Conservation (phyloP, 2,888 invertebrate genomes). For the Xylota sylvarum region DNA sequence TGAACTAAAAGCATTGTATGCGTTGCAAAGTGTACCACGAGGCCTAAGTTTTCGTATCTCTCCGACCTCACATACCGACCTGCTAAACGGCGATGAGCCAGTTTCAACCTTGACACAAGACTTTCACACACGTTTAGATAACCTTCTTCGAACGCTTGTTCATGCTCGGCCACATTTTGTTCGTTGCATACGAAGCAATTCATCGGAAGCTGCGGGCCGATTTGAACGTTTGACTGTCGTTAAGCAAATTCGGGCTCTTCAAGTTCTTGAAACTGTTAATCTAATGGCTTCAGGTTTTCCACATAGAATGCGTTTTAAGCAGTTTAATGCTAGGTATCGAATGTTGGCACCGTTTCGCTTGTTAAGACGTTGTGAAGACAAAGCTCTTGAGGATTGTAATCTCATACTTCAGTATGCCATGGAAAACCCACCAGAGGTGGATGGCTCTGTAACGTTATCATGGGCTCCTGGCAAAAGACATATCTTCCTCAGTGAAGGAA, state of each 20-base stretch:
- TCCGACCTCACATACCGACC: constrained; percentile 93
- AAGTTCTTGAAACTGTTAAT: constrained; percentile 97
- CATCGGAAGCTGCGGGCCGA: constrained; percentile 91
- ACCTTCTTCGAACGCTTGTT: constrained; percentile 94
- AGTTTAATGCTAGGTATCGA: constrained; percentile 94
- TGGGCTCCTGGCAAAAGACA: constrained; percentile 97
- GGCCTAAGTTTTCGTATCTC: constrained; percentile 95
- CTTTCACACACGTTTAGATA: constrained; percentile 97
- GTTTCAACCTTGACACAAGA: constrained; percentile 96
- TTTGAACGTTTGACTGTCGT: constrained; percentile 94
- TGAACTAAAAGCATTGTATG: constrained; percentile 93
- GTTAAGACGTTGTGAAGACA: constrained; percentile 88
- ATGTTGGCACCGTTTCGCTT: constrained; percentile 92
- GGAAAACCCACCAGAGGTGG: constrained; percentile 86
- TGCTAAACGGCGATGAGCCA: constrained; percentile 93
- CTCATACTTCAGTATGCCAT: constrained; percentile 90
- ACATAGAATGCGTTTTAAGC: constrained; percentile 97
- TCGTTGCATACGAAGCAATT: constrained; percentile 95
- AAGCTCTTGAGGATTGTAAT: constrained; percentile 91
- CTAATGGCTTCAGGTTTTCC: constrained; percentile 98
- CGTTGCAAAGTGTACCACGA: constrained; percentile 90
- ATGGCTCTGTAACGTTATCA: constrained; percentile 89
- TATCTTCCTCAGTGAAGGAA: constrained; percentile 97
- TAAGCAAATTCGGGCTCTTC: constrained; percentile 94
- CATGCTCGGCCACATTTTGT: constrained; percentile 98